Evolutionary conservation across 2,113 vertebrate species (phyloP), one percentile per base, ranked within the genome.

Genomic region (Oncorhynchus masou): DNA sequence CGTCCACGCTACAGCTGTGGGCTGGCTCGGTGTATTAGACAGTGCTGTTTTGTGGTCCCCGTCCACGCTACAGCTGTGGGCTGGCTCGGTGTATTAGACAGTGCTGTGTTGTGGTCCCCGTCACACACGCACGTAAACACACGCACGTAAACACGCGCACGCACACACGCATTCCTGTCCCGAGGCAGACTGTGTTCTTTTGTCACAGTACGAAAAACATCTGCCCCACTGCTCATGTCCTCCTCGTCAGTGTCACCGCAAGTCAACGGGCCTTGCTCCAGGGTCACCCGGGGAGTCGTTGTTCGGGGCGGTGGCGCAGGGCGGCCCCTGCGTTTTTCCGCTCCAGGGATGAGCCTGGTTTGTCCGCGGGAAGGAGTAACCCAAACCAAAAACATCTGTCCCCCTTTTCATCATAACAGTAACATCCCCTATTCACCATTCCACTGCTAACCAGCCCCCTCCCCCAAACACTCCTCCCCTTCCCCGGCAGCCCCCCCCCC

Each of bases 351-450:
- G 92, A 96, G 94, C 94, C 93, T 93, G 85, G 74, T 88, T 88
- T 84, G 93, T 92, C 94, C 94, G 94, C 93, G 93, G 94, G 94
- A 94, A 91, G 93, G 79, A 24, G 62, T 4, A 88, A 79, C 87
- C 86, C 59, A 91, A 97, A 97, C 94, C 85, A 90, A 95, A 97
- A 96, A 94, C 96, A 98, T 94, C 94, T 97, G 96, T 90, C 92
- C 92, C 92, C 92, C 83, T 91, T 78, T 92, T 91, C 39, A 45
- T 45, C 39, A 45, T 45, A 45, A 45, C 39, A 45, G 94, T 92
- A 95, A 95, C 60, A 16, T 31, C 15, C 70, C 25, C 70, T 15
- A 4, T 24, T 24, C 48, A 81, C 87, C 85, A 81, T 84, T 78
- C 79, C 85, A 75, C 68, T 84, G 69, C 68, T 39, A 68, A 68